Evolutionary conservation across 2,888 invertebrate genomes (phyloP).

Genomic region (Xanthia togata): DNA sequence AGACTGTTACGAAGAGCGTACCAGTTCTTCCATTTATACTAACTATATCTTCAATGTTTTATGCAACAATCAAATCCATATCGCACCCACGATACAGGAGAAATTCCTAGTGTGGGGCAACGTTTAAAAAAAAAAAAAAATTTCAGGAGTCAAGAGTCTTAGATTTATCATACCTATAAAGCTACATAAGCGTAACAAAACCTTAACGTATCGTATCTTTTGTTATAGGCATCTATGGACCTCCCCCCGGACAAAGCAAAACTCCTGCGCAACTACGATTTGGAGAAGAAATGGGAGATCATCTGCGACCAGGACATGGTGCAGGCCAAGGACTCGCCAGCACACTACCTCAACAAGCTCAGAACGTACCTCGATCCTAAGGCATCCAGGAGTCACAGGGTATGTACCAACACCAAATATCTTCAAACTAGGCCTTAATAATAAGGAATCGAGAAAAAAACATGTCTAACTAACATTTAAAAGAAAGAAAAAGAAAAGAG

Average conservation of each 20-base stretch:
- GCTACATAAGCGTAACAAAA: background rate
- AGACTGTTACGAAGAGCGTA: too few relatives aligned
- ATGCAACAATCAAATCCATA: background rate
- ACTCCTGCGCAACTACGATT: constrained; percentile 97
- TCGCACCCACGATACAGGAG: too few relatives aligned
- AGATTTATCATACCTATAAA: background rate
- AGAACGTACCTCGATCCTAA: constrained; percentile 98
- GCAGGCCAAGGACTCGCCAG: constrained; percentile 99
- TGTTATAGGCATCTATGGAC: constrained; percentile 98
- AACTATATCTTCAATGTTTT: background rate
- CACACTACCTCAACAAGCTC: constrained; percentile 98
- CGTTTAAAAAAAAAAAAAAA: too few relatives aligned
- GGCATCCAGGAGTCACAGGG: constrained; percentile 98
- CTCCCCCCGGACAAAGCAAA: constrained; percentile 99
- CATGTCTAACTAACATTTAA: background rate
- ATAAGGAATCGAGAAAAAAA: background rate
- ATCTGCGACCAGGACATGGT: constrained; percentile 99
- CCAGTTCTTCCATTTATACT: background rate
- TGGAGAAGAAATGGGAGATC: constrained; percentile 99
- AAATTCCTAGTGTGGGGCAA: too few relatives aligned
- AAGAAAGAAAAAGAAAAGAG: too few relatives aligned
- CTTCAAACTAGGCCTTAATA: background rate
- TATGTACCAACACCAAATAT: constrained; percentile 86
- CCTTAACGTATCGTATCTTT: constrained; percentile 30
- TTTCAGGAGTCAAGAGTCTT: too few relatives aligned